Evolutionary conservation across 2,113 vertebrate species (phyloP).

Genomic region (Tapirus terrestris): DNA sequence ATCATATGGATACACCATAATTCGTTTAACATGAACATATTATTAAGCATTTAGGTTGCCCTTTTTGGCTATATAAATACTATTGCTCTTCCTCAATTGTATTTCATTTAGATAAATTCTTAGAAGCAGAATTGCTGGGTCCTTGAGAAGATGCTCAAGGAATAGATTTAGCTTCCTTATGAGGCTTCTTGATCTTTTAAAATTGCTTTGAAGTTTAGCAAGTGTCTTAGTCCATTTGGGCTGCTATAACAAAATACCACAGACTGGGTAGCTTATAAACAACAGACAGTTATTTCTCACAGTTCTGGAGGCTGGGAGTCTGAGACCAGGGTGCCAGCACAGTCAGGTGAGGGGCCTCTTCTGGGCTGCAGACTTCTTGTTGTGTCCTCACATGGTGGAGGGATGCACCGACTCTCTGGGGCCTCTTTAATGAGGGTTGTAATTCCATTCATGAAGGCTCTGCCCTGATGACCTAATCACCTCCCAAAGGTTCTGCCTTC

Average conservation of each 20-base stretch:
- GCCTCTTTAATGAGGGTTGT: not conserved
- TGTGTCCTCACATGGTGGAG: not conserved
- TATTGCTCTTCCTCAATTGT: not conserved
- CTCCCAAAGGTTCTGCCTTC: not conserved
- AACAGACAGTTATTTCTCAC: not conserved
- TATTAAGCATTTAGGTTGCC: not conserved
- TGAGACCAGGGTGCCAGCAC: not conserved
- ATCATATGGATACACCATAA: not conserved
- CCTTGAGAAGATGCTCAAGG: not conserved
- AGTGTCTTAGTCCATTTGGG: not conserved
- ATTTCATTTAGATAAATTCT: constrained; percentile 28
- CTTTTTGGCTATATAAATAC: not conserved
- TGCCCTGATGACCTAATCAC: not conserved
- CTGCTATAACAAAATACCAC: not conserved
- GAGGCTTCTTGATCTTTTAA: constrained; percentile 2
- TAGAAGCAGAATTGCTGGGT: not conserved
- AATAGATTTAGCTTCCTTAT: constrained; percentile 1
- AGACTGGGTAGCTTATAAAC: not conserved
- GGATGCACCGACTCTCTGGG: not conserved
- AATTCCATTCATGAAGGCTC: not conserved
- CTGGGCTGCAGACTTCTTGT: not conserved
- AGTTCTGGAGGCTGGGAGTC: not conserved
- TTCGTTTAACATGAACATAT: not conserved
- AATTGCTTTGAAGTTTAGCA: constrained; percentile 31
- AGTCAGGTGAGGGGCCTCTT: not conserved